A percentile compares a stretch with the other conserved stretches of the same genome.
Evolutionary conservation across 1,140 invertebrate species (phyloP).

Genomic region (Capitella teleta): DNA sequence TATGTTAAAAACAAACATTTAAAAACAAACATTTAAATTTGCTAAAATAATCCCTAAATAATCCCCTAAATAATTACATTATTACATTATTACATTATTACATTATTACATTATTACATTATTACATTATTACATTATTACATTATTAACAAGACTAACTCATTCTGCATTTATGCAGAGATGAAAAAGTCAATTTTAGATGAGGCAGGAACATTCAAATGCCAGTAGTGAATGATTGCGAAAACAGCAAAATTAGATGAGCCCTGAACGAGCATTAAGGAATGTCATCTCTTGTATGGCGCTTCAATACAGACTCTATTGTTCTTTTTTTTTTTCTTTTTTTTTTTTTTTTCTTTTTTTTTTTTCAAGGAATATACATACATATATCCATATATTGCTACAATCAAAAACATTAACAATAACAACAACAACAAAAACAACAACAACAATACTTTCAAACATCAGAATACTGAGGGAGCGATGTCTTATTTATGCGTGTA

Average conservation of each 20-base stretch:
- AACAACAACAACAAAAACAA: too few relatives aligned
- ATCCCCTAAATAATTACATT: background rate
- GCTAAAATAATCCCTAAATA: too few relatives aligned
- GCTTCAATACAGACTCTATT: background rate
- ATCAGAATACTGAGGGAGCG: too few relatives aligned
- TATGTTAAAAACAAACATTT: too few relatives aligned
- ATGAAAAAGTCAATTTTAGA: too few relatives aligned
- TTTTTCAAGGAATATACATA: background rate
- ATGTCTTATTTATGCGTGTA: too few relatives aligned
- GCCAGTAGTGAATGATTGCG: too few relatives aligned
- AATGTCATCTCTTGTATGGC: background rate
- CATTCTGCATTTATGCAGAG: background rate
- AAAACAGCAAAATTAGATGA: background rate
- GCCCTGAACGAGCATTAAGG: background rate
- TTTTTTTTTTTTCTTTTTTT: background rate
- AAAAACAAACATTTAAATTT: too few relatives aligned
- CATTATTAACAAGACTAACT: background rate
- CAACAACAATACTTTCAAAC: too few relatives aligned
- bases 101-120: background rate
- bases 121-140: background rate
- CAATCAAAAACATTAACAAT: too few relatives aligned
- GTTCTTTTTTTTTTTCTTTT: background rate
- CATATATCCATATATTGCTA: background rate
- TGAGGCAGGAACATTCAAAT: too few relatives aligned
- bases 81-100: background rate